Base-by-base conservation (phyloP, 2,888 invertebrate genomes). In the Sericinus montela region DNA sequence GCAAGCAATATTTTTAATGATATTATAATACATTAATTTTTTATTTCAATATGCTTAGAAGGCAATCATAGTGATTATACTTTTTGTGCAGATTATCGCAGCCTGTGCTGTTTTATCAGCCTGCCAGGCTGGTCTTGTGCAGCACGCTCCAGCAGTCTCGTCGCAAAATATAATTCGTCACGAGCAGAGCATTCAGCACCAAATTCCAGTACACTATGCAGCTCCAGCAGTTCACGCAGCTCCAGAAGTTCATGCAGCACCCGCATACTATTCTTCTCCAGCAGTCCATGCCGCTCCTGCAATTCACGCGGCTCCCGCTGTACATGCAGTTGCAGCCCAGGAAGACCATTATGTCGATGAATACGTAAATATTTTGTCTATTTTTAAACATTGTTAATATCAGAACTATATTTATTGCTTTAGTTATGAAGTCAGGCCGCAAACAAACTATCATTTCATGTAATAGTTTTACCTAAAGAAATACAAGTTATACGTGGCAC, bases 101-200 rank as follows among this genome's bases (percentile, higher is more conserved):
- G 64, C 75, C 28, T 85, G 78, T 55, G 79, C 83, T 43, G 53
- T 86, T 47, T 67, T 79, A 58, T 84, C 81, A 3, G 75, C 65
- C 46, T 79, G 85, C 68, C 80, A 77, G 45, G 87, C 85, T 52
- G 86, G 87, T 51, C 62, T 75, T 32, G 43, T 83, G 38, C 86
- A 87, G 57, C 86, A 87, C 47, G 82, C 80, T 0, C 87, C 88
- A 1, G 87, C 90, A 3, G 78, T 90, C 1, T 83, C 89, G 0
- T 81, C 87, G 4, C 91, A 91, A 57, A 85, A 84, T 65, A 81
- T 88, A 51, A 74, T 84, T 45, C 88, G 68, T 48, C 84, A 80
- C 57, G 87, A 82, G 58, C 79, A 78, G 61, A 65, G 63, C 47
- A 63, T 75, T 35, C 79, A 80, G 55, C 80, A 85, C 45, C 80